Conservation (phyloP, 2,113 vertebrate genomes). For the Oreochromis niloticus region DNA sequence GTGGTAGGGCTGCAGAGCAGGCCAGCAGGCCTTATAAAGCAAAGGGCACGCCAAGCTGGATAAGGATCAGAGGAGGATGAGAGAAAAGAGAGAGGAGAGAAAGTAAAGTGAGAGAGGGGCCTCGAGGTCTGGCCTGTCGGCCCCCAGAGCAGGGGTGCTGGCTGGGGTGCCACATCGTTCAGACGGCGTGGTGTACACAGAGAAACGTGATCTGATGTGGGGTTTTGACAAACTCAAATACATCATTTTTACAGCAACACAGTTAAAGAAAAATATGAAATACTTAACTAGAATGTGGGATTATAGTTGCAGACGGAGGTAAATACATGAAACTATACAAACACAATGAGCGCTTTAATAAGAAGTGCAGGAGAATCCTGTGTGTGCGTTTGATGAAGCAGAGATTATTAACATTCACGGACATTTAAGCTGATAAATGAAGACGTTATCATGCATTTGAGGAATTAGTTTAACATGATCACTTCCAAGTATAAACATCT, state of each 20-base stretch:
- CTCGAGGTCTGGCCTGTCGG: constrained; percentile 44
- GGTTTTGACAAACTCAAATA: neutral
- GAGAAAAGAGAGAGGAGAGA: constrained; percentile 16
- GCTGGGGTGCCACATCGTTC: constrained; percentile 55
- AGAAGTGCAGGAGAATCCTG: neutral
- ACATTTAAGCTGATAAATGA: neutral
- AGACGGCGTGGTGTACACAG: constrained; percentile 61
- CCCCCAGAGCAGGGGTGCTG: constrained; percentile 35
- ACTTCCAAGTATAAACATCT: neutral
- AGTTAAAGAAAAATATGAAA: neutral
- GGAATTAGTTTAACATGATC: neutral
- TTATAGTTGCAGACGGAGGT: neutral
- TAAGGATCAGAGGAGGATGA: constrained; percentile 60
- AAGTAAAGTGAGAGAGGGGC: constrained; percentile 38
- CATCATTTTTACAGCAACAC: neutral
- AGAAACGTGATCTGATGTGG: constrained; percentile 70
- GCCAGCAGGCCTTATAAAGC: constrained; percentile 52
- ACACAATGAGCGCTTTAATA: neutral
- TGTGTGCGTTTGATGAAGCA: neutral
- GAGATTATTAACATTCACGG: neutral
- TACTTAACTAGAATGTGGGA: fast-evolving
- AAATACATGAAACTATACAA: neutral
- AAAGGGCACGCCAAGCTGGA: constrained; percentile 69
- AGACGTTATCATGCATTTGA: neutral
- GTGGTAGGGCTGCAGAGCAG: constrained; percentile 11